These are phyloP conservation scores for Muscidifurax raptorellus DNA, from an alignment of 1,140 invertebrate species.

Conservation along the genomic window DNA sequence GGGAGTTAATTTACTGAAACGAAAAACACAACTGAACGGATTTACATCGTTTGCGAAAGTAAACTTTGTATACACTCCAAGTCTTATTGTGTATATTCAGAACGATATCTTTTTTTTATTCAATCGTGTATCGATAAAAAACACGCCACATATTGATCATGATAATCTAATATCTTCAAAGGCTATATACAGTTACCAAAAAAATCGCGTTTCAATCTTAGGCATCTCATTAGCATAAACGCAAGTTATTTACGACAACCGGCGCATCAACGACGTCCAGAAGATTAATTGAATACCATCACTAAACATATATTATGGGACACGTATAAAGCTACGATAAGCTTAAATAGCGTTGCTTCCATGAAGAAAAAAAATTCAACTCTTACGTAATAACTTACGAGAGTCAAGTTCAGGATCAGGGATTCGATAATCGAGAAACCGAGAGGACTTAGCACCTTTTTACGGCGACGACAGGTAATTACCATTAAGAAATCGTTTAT, in stretches of 20 bases:
- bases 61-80: too few relatives aligned
- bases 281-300: too few relatives aligned
- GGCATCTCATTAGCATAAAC: too few relatives aligned
- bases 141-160: too few relatives aligned
- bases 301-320: background rate
- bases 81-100: too few relatives aligned
- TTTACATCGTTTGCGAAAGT: slow-evolving; percentile 12
- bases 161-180: too few relatives aligned
- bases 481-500: slow-evolving; percentile 23
- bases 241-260: too few relatives aligned
- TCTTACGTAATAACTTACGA: background rate
- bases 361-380: background rate
- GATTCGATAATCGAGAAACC: background rate
- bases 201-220: too few relatives aligned
- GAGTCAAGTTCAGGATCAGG: slow-evolving; percentile 2
- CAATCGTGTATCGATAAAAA: too few relatives aligned
- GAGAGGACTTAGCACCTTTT: background rate
- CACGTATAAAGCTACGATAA: background rate
- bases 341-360: background rate
- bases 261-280: too few relatives aligned
- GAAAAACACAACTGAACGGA: background rate
- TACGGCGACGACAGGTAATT: background rate
- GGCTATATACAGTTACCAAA: too few relatives aligned
- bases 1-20: slow-evolving; percentile 23
- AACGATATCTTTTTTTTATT: too few relatives aligned